A percentile compares a stretch with the other conserved stretches of the same genome.
Conservation (phyloP, 92 coral and sea anemone genomes). For the Diadumene lineata region DNA sequence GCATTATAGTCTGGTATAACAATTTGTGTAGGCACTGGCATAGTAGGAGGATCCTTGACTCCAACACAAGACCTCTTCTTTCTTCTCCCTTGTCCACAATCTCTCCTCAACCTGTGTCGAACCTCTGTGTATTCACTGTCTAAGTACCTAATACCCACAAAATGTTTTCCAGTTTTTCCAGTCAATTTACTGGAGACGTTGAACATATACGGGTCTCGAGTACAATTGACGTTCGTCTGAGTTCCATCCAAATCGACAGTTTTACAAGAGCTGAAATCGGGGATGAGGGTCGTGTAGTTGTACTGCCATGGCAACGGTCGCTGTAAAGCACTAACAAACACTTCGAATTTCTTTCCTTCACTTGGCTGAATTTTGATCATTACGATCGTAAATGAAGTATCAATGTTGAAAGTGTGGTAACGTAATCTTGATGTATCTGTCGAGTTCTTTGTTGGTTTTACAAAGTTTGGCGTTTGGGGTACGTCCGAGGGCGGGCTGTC, state of each 20-base stretch:
- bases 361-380: slow-evolving; percentile 20
- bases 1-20: slow-evolving; percentile 67
- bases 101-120: slow-evolving; percentile 58
- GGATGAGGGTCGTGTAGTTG: slow-evolving; percentile 45
- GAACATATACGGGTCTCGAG: slow-evolving; percentile 60
- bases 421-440: slow-evolving; percentile 36
- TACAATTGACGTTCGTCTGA: slow-evolving; percentile 36
- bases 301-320: slow-evolving; percentile 52
- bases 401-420: slow-evolving; percentile 53
- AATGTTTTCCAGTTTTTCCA: slow-evolving; percentile 74
- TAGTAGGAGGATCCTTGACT: slow-evolving; percentile 84
- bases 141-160: slow-evolving; percentile 63
- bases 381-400: slow-evolving; percentile 29
- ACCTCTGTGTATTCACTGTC: not conserved
- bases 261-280: slow-evolving; percentile 34
- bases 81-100: slow-evolving; percentile 47
- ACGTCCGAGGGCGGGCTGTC: not conserved
- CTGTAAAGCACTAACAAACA: slow-evolving; percentile 29
- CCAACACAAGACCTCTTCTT: slow-evolving; percentile 56
- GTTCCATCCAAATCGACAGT: slow-evolving; percentile 28
- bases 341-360: slow-evolving; percentile 9
- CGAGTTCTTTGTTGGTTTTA: slow-evolving; percentile 42
- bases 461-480: slow-evolving; percentile 23
- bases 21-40: slow-evolving; percentile 64
- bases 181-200: slow-evolving; percentile 63